phyloP scores from a whole-genome alignment of 2,797 vertebrate species.

The Pyrocephalus nanus region DNA sequence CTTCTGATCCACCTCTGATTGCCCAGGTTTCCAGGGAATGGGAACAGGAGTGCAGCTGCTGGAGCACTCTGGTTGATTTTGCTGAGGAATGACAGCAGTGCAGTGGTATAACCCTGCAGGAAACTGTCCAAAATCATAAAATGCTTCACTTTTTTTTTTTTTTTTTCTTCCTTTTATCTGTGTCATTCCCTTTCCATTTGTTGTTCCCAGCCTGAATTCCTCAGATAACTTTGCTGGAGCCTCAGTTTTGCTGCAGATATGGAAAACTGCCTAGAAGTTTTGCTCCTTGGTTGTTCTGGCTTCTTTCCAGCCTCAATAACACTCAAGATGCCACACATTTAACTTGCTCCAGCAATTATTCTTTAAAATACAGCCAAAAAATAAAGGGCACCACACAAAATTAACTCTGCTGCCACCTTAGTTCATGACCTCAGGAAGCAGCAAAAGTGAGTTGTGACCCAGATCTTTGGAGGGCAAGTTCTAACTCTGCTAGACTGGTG shows the following conservation, averaged over 20 bases:
- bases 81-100: neutral
- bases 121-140: slow-evolving; percentile 5
- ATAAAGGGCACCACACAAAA: neutral
- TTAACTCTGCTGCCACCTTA: neutral
- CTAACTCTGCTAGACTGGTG: neutral
- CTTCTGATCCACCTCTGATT: neutral
- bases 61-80: neutral
- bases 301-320: neutral
- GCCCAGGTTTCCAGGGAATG: neutral
- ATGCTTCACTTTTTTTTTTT: neutral
- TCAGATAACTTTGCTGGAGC: slow-evolving; percentile 37
- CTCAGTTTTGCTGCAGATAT: slow-evolving; percentile 28
- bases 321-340: neutral
- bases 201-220: slow-evolving; percentile 33
- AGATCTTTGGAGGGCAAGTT: neutral
- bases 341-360: neutral
- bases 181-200: slow-evolving; percentile 41
- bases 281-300: slow-evolving; percentile 15
- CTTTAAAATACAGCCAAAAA: neutral
- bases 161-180: neutral
- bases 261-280: slow-evolving; percentile 32
- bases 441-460: neutral
- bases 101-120: neutral
- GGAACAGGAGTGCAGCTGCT: neutral
- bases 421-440: neutral